phyloP scores from a whole-genome alignment of 2,797 vertebrate genomes.

The Lateolabrax maculatus region DNA sequence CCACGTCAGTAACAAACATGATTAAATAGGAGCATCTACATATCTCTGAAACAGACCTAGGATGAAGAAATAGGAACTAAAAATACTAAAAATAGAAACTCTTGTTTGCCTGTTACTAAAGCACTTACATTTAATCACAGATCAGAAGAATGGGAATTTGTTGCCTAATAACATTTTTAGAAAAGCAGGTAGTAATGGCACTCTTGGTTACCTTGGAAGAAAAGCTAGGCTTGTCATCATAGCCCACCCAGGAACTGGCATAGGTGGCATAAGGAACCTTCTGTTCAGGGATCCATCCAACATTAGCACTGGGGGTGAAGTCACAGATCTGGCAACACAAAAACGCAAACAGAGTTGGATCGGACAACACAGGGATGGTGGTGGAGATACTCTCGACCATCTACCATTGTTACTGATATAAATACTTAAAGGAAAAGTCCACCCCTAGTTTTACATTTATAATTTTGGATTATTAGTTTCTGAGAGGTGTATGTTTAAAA shows the following conservation, averaged over 20 bases:
- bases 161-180: not conserved
- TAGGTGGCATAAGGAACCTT: constrained; percentile 81
- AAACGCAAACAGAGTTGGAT: not conserved
- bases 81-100: not conserved
- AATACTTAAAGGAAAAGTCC: not conserved
- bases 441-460: not conserved
- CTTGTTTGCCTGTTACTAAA: not conserved
- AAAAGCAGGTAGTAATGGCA: not conserved
- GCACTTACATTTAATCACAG: not conserved
- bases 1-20: not conserved
- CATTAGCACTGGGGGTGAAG: constrained; percentile 51
- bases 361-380: not conserved
- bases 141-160: not conserved
- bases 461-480: not conserved
- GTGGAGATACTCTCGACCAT: not conserved
- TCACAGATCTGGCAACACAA: constrained; percentile 75
- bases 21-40: not conserved
- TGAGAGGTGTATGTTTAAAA: not conserved
- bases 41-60: not conserved
- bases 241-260: constrained; percentile 83
- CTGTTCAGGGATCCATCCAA: constrained; percentile 81
- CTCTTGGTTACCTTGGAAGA: constrained; percentile 78
- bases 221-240: constrained; percentile 79
- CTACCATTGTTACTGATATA: not conserved
- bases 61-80: not conserved